Evolutionary conservation across 2,113 vertebrate genomes (phyloP).

Genomic region (Apteryx owenii): DNA sequence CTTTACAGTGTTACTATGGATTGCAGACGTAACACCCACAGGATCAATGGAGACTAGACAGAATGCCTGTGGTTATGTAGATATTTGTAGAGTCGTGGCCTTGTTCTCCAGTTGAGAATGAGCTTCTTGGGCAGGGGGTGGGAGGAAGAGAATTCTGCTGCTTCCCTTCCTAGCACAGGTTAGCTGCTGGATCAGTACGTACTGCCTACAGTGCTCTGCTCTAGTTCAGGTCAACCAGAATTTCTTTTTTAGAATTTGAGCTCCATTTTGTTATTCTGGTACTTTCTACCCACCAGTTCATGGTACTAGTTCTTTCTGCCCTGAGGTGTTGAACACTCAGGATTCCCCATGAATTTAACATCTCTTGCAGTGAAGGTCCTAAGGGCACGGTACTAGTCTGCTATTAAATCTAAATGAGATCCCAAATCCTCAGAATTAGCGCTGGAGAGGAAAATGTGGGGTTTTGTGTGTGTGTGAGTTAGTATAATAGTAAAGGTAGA

Average conservation of each 20-base stretch:
- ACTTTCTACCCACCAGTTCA: neutral
- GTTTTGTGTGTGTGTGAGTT: neutral
- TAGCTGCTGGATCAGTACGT: neutral
- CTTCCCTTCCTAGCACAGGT: neutral
- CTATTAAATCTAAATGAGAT: neutral
- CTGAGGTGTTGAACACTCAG: neutral
- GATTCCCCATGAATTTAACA: neutral
- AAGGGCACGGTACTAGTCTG: neutral
- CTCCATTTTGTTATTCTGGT: neutral
- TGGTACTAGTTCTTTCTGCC: neutral
- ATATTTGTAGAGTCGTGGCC: neutral
- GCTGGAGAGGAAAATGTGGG: neutral
- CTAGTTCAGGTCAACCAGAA: neutral
- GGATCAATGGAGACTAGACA: neutral
- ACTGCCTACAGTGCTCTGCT: neutral
- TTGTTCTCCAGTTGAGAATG: neutral
- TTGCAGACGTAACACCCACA: neutral
- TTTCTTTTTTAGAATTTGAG: neutral
- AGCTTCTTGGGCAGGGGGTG: neutral
- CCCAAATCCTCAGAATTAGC: neutral
- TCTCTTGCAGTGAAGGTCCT: neutral
- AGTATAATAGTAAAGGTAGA: neutral
- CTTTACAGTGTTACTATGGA: neutral
- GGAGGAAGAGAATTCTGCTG: neutral
- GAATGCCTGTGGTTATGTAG: no score